These are phyloP conservation scores for Craniophora ligustri DNA, from an alignment of 2,888 invertebrate genomes.

Conservation along the genomic window DNA sequence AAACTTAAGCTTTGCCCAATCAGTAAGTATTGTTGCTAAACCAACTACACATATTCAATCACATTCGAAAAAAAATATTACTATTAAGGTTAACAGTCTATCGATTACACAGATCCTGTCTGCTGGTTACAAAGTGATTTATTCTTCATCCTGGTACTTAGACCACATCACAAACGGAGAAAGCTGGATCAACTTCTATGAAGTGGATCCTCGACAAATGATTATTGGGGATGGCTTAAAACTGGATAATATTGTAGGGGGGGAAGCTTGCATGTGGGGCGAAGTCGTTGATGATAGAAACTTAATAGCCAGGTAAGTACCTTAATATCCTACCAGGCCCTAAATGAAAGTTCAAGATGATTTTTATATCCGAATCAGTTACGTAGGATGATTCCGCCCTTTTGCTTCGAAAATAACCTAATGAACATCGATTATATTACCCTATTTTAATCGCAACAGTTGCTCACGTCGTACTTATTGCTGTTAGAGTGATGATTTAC, in stretches of 20 bases:
- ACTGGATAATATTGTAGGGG: conserved; percentile 92
- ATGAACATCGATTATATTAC: no score
- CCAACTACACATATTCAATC: no score
- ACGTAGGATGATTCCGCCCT: background rate
- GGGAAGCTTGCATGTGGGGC: conserved; percentile 98
- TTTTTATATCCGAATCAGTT: background rate
- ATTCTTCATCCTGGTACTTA: conserved; percentile 96
- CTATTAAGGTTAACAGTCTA: background rate
- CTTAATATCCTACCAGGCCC: background rate
- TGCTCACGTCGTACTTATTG: background rate
- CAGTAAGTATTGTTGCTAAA: no score
- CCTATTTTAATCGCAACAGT: no score
- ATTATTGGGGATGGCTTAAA: conserved; percentile 74
- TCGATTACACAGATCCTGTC: conserved; percentile 24
- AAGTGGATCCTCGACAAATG: conserved; percentile 91
- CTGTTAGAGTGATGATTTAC: background rate
- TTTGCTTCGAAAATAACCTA: background rate
- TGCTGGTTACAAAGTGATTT: conserved; percentile 87
- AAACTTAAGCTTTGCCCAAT: no score
- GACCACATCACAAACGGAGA: conserved; percentile 88
- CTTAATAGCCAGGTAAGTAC: conserved; percentile 78
- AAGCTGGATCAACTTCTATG: conserved; percentile 92
- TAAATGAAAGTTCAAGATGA: background rate
- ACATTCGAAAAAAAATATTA: background rate
- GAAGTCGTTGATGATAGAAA: conserved; percentile 93